Base-by-base conservation (phyloP, 1,140 invertebrate genomes). In the Colletes latitarsis region DNA sequence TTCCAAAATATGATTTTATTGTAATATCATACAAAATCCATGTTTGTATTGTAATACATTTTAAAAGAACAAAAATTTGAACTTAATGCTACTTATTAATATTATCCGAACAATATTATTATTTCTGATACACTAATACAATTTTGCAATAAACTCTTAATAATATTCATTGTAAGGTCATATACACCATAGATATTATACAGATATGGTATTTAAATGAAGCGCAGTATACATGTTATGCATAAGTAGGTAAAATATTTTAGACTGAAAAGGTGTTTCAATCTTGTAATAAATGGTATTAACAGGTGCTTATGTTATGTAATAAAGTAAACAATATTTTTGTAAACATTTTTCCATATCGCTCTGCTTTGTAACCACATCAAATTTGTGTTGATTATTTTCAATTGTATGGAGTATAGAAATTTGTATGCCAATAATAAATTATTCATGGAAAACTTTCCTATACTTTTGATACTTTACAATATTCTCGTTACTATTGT, bases 311-410 rank as follows among this genome's bases (percentile, higher is more conserved):
- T 81, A 70, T 69, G 19, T 5, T 19, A 19, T 67, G 52, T 81
- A 77, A 77, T 70, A 81, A 77, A 70, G 58, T 57, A 46, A 69
- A 64, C 58, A 55, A 81, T 81, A 81, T 81, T 81, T 81, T 81
- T 81, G 41, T 81, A 81, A 75, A 81, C 57, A 76, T 81, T 68
- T 76, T 81, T 81, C 57, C 58, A 57, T 69, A 64, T 64, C n/a
- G 19, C 46, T 64, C 21, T 70, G 49, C 57, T 81, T 68, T 75
- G 43, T 30, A 53, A 58, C n/a, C 46, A 69, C 30, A 68, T 62
- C 8, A 43, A 76, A 62, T 68, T 58, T 52, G n/a, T 62, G 30
- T 76, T 46, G 1, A 74, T 41, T 68, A n/a, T 75, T 52, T 53
- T 75, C 49, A 39, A 76, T 68, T 68, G 46, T 76, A 76, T 76